A percentile compares a stretch with the other conserved stretches of the same genome.
Evolutionary conservation across 2,888 invertebrate species (phyloP).

Genomic region (Erebia palarica): DNA sequence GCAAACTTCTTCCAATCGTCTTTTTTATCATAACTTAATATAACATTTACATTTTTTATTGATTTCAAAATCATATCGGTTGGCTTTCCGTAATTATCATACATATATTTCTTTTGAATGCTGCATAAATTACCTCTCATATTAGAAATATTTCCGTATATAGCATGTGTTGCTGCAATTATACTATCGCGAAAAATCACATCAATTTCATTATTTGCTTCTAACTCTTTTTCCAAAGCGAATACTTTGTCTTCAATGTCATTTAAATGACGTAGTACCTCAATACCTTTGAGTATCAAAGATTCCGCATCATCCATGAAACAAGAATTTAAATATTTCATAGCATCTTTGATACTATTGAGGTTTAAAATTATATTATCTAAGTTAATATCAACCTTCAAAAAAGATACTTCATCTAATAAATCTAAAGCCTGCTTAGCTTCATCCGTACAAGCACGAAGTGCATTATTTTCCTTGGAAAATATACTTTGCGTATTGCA

Average conservation of each 20-base stretch:
- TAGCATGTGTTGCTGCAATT: slow-evolving; percentile 72
- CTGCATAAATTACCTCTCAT: slow-evolving; percentile 79
- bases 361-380: slow-evolving; percentile 50
- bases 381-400: slow-evolving; percentile 50
- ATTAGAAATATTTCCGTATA: slow-evolving; percentile 78
- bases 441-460: slow-evolving; percentile 58
- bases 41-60: slow-evolving; percentile 57
- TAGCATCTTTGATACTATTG: slow-evolving; percentile 52
- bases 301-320: slow-evolving; percentile 58
- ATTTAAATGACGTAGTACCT: slow-evolving; percentile 65
- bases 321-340: slow-evolving; percentile 56
- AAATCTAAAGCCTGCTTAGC: slow-evolving; percentile 62
- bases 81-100: slow-evolving; percentile 72
- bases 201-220: slow-evolving; percentile 48
- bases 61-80: slow-evolving; percentile 60
- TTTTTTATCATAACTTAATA: slow-evolving; percentile 47
- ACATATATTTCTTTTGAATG: slow-evolving; percentile 71
- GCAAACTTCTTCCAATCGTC: slow-evolving; percentile 56
- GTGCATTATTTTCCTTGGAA: slow-evolving; percentile 43
- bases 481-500: slow-evolving; percentile 46
- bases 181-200: slow-evolving; percentile 61
- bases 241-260: slow-evolving; percentile 74
- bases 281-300: slow-evolving; percentile 70
- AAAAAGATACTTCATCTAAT: slow-evolving; percentile 62
- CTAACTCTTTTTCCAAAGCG: slow-evolving; percentile 64